phyloP scores from a whole-genome alignment of 2,888 invertebrate genomes.

The Cyrtodaria siliqua region DNA sequence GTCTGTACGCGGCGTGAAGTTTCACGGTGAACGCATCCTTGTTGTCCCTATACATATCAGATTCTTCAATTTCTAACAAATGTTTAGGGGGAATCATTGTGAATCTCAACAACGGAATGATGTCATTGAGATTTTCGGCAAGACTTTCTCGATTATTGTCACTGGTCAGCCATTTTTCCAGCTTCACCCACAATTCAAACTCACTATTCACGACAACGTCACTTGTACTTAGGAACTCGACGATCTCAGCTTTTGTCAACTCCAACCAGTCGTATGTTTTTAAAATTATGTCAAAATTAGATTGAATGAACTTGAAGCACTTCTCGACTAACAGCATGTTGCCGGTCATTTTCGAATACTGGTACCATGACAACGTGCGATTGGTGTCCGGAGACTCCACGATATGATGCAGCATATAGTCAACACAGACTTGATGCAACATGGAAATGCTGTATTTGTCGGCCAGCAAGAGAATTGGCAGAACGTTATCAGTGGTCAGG shows the following conservation, averaged over 20 bases:
- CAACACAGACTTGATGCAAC: slow-evolving; percentile 79
- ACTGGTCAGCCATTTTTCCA: slow-evolving; percentile 75
- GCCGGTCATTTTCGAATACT: slow-evolving; percentile 79
- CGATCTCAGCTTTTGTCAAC: slow-evolving; percentile 70
- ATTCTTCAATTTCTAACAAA: slow-evolving; percentile 75
- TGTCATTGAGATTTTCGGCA: slow-evolving; percentile 64
- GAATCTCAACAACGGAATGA: slow-evolving; percentile 76
- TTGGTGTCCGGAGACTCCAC: slow-evolving; percentile 80
- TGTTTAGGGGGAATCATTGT: slow-evolving; percentile 78
- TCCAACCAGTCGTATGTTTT: slow-evolving; percentile 78
- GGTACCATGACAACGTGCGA: slow-evolving; percentile 80
- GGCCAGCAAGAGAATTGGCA: slow-evolving; percentile 76
- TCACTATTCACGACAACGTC: slow-evolving; percentile 78
- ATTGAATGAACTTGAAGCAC: slow-evolving; percentile 77
- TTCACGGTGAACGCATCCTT: slow-evolving; percentile 67
- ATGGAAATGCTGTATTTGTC: slow-evolving; percentile 79
- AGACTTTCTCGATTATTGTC: slow-evolving; percentile 65
- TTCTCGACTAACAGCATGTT: slow-evolving; percentile 73
- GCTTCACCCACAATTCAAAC: slow-evolving; percentile 71
- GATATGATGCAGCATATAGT: slow-evolving; percentile 80
- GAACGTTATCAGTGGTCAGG: slow-evolving; percentile 75
- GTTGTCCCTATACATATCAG: slow-evolving; percentile 65
- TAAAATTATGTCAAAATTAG: slow-evolving; percentile 79
- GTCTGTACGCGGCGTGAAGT: slow-evolving; percentile 74
- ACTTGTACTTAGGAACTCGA: slow-evolving; percentile 77